Evolutionary conservation across 53 echinoderm and acorn worm genomes (phyloP).

Genomic region (Holothuria scabra): DNA sequence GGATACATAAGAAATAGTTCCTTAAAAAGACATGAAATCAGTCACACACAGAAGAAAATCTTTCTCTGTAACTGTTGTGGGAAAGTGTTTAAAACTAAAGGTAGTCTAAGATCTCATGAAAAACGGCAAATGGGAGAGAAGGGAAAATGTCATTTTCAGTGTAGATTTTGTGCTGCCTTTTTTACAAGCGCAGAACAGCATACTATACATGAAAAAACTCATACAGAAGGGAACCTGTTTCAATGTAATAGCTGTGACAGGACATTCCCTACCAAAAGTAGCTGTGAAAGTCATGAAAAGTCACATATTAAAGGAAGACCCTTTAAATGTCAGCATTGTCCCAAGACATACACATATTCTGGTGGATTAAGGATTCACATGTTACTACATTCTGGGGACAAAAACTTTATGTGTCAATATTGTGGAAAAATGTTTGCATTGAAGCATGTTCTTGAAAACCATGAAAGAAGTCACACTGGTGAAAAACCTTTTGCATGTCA

Average conservation of each 20-base stretch:
- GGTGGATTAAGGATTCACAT: background rate
- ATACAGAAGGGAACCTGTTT: background rate
- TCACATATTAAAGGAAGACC: background rate
- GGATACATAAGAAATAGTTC: background rate
- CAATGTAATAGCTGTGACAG: constrained; percentile 25
- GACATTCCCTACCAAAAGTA: constrained; percentile 22
- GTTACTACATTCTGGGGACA: constrained; percentile 14
- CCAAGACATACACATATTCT: background rate
- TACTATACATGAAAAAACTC: background rate
- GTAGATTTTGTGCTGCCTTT: background rate
- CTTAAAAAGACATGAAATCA: constrained; percentile 2
- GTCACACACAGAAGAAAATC: background rate
- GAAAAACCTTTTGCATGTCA: constrained; percentile 58
- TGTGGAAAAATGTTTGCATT: constrained; percentile 55
- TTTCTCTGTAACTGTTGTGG: background rate
- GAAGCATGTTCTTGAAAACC: constrained; percentile 31
- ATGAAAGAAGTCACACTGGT: constrained; percentile 58
- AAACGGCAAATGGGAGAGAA: background rate
- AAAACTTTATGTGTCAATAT: constrained; percentile 35
- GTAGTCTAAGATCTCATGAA: background rate
- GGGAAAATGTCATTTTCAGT: background rate
- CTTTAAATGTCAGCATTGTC: constrained; percentile 40
- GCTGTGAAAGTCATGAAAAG: constrained; percentile 25
- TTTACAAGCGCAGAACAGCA: background rate
- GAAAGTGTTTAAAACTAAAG: background rate